Evolutionary conservation across 2,888 invertebrate genomes (phyloP), one percentile per base, ranked within the genome.

Genomic region (Cephus sareptanus): DNA sequence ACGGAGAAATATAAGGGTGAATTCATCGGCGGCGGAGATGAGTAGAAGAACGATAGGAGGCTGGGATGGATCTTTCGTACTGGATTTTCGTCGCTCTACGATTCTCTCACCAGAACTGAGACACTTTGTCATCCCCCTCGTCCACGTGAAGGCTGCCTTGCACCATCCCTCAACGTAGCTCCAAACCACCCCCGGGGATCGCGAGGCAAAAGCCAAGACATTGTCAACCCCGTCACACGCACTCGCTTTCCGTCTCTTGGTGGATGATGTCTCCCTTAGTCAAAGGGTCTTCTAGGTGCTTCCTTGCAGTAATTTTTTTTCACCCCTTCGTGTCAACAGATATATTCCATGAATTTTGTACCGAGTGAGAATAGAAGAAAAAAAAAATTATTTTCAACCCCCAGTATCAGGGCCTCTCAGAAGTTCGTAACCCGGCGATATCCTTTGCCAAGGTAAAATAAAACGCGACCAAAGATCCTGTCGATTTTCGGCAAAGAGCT

Each of bases 341-440:
- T 40, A 40, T 15, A 15, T 40, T 40, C 23, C 40, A 6, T 15
- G 40, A 40, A 40, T 15, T 15, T 40, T 40, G 40, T 15, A 40
- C 40, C 4, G 40, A 6, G 40, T 40, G 15, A 4, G 15, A 79
- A 23, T 34, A 23, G 33, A 76, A 83, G 34, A n/a, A 35, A 80
- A 80, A 83, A 84, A 85, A 85, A 85, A 83, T 83, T 85, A 81
- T 85, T 79, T 83, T 83, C 85, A 81, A 75, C 83, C 79, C 80
- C 79, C 83, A 81, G 83, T 84, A 81, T 83, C 78, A 78, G 79
- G 79, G 75, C 79, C 81, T 80, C 80, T 78, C 75, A 79, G 83
- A 81, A 84, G 81, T 83, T 80, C 79, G 80, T 84, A 85, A 84
- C 23, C 0, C 40, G 40, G 2, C 40, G 6, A 40, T 15, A 15